Evolutionary conservation across 2,113 vertebrate species (phyloP).

Genomic region (Tachycineta bicolor): DNA sequence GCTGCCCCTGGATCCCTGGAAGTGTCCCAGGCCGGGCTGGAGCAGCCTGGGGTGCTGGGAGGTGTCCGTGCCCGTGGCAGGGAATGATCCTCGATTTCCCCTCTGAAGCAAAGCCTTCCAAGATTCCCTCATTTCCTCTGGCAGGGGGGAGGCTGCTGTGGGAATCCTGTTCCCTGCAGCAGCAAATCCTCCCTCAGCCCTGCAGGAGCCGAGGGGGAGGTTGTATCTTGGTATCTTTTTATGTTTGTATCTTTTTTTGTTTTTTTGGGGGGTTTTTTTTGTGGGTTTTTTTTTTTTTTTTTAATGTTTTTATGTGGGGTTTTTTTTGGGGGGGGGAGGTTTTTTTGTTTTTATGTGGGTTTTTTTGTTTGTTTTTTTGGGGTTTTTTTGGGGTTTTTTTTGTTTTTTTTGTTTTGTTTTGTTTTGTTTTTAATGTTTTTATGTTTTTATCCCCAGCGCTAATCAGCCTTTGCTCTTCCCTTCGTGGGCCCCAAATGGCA

Average conservation of each 20-base stretch:
- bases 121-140: not conserved
- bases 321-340: too few species aligned
- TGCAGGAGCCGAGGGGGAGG: rapidly evolving
- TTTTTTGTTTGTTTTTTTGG: too few species aligned
- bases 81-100: not conserved
- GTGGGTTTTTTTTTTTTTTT: too few species aligned
- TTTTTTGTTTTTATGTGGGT: too few species aligned
- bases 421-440: too few species aligned
- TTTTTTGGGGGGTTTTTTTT: too few species aligned
- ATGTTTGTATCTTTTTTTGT: too few species aligned
- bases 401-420: not conserved
- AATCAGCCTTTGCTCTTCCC: not conserved
- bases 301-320: too few species aligned
- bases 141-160: not conserved
- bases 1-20: not conserved
- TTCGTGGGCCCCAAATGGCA: rapidly evolving
- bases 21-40: not conserved
- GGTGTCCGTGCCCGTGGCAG: not conserved
- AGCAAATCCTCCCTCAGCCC: not conserved
- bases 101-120: not conserved
- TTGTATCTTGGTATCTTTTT: too few species aligned
- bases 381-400: too few species aligned
- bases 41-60: not conserved
- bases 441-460: rapidly evolving
- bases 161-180: not conserved